phyloP scores from a whole-genome alignment of 2,888 invertebrate genomes.

The Heliconius cydno region DNA sequence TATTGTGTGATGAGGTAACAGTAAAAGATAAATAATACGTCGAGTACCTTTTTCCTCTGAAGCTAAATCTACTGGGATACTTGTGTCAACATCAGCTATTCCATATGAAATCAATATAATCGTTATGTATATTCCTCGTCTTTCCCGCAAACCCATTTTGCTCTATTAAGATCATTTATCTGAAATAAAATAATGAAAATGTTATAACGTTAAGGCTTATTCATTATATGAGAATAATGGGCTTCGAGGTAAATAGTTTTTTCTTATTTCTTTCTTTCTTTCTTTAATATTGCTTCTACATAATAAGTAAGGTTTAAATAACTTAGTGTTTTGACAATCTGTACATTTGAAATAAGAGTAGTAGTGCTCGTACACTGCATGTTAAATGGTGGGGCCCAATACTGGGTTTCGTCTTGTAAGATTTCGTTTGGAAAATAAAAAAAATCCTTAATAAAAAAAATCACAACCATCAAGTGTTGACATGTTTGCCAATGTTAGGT shows the following conservation, averaged over 20 bases:
- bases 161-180: constrained; percentile 78
- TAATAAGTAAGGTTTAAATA: too few species aligned
- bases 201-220: too few species aligned
- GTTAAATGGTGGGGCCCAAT: too few species aligned
- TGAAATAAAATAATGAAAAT: constrained; percentile 46
- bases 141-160: constrained; percentile 72
- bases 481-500: too few species aligned
- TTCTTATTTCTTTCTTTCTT: background rate
- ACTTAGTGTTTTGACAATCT: too few species aligned
- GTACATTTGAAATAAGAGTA: too few species aligned
- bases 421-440: too few species aligned
- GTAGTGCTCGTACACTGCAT: too few species aligned
- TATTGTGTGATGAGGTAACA: constrained; percentile 12
- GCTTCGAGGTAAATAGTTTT: background rate
- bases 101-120: constrained; percentile 75
- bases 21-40: constrained; percentile 11
- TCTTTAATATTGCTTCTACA: background rate
- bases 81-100: constrained; percentile 76
- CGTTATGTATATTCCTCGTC: constrained; percentile 69
- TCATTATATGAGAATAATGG: background rate
- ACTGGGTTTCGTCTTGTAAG: too few species aligned
- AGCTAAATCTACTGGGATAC: constrained; percentile 75
- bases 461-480: too few species aligned
- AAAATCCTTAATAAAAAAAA: too few species aligned
- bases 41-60: constrained; percentile 75